Base-by-base conservation (phyloP, 2,888 invertebrate genomes). In the Thymelicus sylvestris region DNA sequence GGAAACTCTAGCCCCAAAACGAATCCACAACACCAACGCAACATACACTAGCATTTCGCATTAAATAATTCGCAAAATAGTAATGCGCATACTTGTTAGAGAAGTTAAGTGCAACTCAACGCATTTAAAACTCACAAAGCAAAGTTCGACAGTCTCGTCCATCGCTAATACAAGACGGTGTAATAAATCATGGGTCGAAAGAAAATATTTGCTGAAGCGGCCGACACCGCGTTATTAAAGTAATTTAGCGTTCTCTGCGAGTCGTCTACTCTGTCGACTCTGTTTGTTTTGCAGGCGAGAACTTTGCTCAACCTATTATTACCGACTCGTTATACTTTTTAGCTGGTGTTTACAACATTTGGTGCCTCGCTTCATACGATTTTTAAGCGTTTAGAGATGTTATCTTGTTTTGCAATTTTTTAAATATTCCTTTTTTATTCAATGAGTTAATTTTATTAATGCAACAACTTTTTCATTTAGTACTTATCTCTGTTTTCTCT, bases 221-320 rank as follows among this genome's bases (percentile, higher is more conserved):
- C 65, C 65, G 67, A 72, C 74, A 70, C 73, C 70, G 77, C 76
- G 75, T 80, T 90, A 89, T 90, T 88, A 88, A 89, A 87, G 86
- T 88, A 91, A 92, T 91, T 91, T 89, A 76, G 78, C 77, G 74
- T 62, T 71, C 78, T 79, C 78, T 76, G 74, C 86, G 86, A 86
- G 81, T 82, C 76, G 81, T 78, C 83, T 86, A 84, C 88, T 86
- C 89, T 87, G 91, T 86, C 81, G 83, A 66, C 81, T 80, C 81
- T 93, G 93, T 93, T 93, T 93, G 93, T 93, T 93, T 93, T 92
- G 88, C 91, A 85, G 92, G 93, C 93, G 93, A 92, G 93, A 93
- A 93, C 88, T 91, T 86, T 84, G 83, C 89, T 78, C 86, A 90
- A 89, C 92, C 93, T 88, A 92, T 93, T 89, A 93, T 93, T 93